Evolutionary conservation across 2,113 vertebrate species (phyloP), one percentile per base, ranked within the genome.

Genomic region (Hypomesus transpacificus): DNA sequence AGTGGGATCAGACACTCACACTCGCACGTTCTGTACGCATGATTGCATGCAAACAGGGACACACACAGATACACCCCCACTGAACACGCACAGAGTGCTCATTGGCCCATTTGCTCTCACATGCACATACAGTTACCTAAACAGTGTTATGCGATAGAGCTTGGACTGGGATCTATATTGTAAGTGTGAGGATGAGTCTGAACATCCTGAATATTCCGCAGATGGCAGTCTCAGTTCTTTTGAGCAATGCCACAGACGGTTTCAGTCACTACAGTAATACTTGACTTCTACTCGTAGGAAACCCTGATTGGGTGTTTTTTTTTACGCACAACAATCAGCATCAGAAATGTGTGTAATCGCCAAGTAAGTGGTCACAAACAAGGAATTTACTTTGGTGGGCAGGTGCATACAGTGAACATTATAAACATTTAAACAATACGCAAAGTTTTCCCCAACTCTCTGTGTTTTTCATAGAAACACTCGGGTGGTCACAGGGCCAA

Each of bases 201-300:
- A 87, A 78, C 71, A 24, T 69, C 70, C 87, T 89, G 73, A 90
- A 90, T 90, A 88, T 89, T 89, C 85, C 84, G 86, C 80, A 80
- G 80, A 50, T 79, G 22, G 78, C 74, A 71, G 66, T 14, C n/a
- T n/a, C 17, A 66, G 71, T 63, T 73, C 77, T 84, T 78, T 87
- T 79, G 54, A 61, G 77, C 62, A 46, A 5, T n/a, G 18, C 76
- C 75, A 70, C 65, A 20, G 51, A 57, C 56, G 75, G 56, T 77
- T 66, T 71, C 6, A 3, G 60, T 80, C 66, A 13, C 73, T 68
- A 53, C 61, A 65, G 63, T 77, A 75, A 63, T 73, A 69, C 34
- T 6, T 18, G 16, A 64, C 61, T 2, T 16, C 53, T 18, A 14
- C 53, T 16, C 14, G 14, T 16, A 18, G 53, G 11, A 54, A 18